phyloP scores from a whole-genome alignment of 2,888 invertebrate species.

The Gonocerus acuteangulatus region DNA sequence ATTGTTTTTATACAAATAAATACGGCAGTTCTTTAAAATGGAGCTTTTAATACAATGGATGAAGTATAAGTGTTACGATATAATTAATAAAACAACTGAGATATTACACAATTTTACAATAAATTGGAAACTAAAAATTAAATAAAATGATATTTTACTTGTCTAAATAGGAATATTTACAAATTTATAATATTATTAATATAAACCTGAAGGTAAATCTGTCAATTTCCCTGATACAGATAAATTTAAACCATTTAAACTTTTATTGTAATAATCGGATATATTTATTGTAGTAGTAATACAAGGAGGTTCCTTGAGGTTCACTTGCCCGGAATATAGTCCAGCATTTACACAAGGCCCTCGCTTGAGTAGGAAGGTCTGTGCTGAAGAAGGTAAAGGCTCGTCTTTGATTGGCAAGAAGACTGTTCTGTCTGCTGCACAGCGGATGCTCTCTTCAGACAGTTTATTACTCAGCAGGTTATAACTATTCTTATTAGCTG shows the following conservation, averaged over 20 bases:
- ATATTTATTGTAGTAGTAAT: constrained; percentile 24
- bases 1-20: too few relatives aligned
- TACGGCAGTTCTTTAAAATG: too few relatives aligned
- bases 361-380: constrained; percentile 53
- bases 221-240: constrained; percentile 39
- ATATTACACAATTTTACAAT: too few relatives aligned
- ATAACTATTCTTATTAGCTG: neutral
- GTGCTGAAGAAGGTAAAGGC: constrained; percentile 31
- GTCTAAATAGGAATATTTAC: too few relatives aligned
- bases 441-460: constrained; percentile 24
- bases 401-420: constrained; percentile 36
- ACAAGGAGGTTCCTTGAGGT: constrained; percentile 21
- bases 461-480: constrained; percentile 1
- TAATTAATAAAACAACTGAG: too few relatives aligned
- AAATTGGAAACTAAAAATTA: too few relatives aligned
- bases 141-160: too few relatives aligned
- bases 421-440: constrained; percentile 36
- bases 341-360: constrained; percentile 55
- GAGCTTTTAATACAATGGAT: too few relatives aligned
- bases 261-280: constrained; percentile 36
- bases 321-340: constrained; percentile 54
- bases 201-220: constrained; percentile 40
- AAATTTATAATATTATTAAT: constrained; percentile 31
- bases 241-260: constrained; percentile 37
- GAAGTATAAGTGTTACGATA: too few relatives aligned